Percentiles rank a stretch among this genome's conserved stretches.
Evolutionary conservation across 1,140 invertebrate genomes (phyloP).

Genomic region (Drosophila ironensis): DNA sequence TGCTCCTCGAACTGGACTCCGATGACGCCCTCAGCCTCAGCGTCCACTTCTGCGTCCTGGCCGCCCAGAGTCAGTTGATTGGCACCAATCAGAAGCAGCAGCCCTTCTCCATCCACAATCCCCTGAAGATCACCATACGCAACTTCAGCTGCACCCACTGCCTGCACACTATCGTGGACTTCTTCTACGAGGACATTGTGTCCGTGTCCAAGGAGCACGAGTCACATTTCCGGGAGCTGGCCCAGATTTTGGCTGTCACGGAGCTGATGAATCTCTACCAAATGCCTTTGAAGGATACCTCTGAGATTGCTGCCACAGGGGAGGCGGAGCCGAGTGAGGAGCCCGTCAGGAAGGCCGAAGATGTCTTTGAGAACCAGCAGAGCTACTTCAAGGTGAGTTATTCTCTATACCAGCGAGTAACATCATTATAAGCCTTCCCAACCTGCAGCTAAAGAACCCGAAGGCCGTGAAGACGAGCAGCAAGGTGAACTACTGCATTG

Average conservation of each 20-base stretch:
- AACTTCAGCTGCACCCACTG: conserved; percentile 68
- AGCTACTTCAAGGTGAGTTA: conserved; percentile 71
- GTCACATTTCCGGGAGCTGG: conserved; percentile 65
- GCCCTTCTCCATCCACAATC: conserved; percentile 79
- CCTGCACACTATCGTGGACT: conserved; percentile 73
- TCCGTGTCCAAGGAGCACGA: conserved; percentile 74
- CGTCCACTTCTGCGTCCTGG: conserved; percentile 75
- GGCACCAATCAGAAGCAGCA: conserved; percentile 68
- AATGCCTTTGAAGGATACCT: conserved; percentile 28
- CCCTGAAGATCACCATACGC: conserved; percentile 67
- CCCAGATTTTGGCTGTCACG: conserved; percentile 66
- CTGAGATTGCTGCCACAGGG: not conserved
- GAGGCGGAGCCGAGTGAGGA: conserved; percentile 21
- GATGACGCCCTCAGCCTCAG: conserved; percentile 48
- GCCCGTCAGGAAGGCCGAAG: conserved; percentile 33
- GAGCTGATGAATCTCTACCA: conserved; percentile 70
- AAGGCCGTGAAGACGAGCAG: conserved; percentile 60
- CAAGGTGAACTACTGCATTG: conserved; percentile 82
- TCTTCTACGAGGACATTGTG: conserved; percentile 76
- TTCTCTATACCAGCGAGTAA: not conserved
- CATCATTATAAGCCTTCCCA: too few species aligned
- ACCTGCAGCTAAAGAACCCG: conserved; percentile 72
- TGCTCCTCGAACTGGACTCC: conserved; percentile 64
- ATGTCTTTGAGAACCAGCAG: conserved; percentile 66
- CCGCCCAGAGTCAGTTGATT: conserved; percentile 71